Evolutionary conservation across 1,140 invertebrate species (phyloP).

Genomic region (Streblospio benedicti): DNA sequence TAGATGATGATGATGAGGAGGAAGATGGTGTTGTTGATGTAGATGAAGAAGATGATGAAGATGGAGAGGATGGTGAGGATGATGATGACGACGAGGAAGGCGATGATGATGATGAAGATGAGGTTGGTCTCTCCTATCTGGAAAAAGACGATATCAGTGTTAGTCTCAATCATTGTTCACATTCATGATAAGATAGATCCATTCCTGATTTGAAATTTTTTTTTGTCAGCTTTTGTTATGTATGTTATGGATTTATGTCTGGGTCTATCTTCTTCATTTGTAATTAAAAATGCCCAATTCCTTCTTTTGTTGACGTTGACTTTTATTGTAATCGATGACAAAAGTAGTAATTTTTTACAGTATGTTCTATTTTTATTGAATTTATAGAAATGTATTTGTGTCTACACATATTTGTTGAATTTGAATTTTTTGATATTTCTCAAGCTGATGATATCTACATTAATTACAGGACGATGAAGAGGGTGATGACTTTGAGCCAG

Average conservation of each 20-base stretch:
- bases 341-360: not conserved
- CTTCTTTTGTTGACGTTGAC: not conserved
- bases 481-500: conserved; percentile 37
- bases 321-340: not conserved
- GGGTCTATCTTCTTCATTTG: too few relatives aligned
- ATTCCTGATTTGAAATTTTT: not conserved
- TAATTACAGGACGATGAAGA: conserved; percentile 36
- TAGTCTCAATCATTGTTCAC: conserved; percentile 17
- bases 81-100: conserved; percentile 48
- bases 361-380: not conserved
- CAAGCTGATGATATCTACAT: too few relatives aligned
- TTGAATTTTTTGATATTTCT: too few relatives aligned
- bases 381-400: too few relatives aligned
- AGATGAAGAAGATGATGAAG: conserved; percentile 41
- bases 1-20: too few relatives aligned
- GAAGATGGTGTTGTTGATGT: conserved; percentile 26
- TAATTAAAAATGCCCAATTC: not conserved
- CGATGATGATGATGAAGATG: conserved; percentile 50
- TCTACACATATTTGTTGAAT: too few relatives aligned
- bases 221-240: too few relatives aligned
- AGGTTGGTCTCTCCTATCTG: conserved; percentile 60
- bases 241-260: not conserved
- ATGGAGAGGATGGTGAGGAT: conserved; percentile 31
- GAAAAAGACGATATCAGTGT: conserved; percentile 60
- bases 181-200: not conserved